phyloP scores from a whole-genome alignment of 2,888 invertebrate genomes.

The Brenthis daphne region DNA sequence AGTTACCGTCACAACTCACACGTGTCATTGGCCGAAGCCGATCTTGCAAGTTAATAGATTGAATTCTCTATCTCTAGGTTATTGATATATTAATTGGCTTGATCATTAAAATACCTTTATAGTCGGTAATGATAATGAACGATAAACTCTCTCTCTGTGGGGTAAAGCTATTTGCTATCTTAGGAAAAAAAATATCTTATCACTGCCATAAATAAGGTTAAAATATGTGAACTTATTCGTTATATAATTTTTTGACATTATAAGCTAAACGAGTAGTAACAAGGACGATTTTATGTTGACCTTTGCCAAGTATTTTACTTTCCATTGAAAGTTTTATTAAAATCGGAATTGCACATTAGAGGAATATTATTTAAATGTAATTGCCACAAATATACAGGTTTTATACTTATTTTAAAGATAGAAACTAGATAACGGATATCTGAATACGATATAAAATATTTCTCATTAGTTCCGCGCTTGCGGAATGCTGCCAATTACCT shows the following conservation, averaged over 20 bases:
- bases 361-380: too few species aligned
- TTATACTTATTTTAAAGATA: too few species aligned
- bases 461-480: slow-evolving; percentile 33
- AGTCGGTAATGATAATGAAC: background rate
- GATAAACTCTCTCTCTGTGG: slow-evolving; percentile 6
- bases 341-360: too few species aligned
- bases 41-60: slow-evolving; percentile 16
- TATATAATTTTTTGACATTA: background rate
- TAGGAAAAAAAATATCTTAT: background rate
- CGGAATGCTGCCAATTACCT: slow-evolving; percentile 17
- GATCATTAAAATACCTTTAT: slow-evolving; percentile 12
- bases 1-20: slow-evolving; percentile 1
- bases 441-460: slow-evolving; percentile 37
- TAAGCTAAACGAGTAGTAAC: too few species aligned
- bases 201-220: background rate
- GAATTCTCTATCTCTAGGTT: slow-evolving; percentile 14
- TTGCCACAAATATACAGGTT: too few species aligned
- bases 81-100: slow-evolving; percentile 25
- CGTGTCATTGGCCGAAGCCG: slow-evolving; percentile 19
- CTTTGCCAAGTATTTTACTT: too few species aligned
- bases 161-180: background rate
- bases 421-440: too few species aligned
- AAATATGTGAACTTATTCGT: too few species aligned
- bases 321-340: too few species aligned
- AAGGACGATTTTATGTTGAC: too few species aligned